Percentiles rank a stretch among this genome's conserved stretches.
phyloP scores from a whole-genome alignment of 1,140 invertebrate genomes.

The Cephus cinctus region DNA sequence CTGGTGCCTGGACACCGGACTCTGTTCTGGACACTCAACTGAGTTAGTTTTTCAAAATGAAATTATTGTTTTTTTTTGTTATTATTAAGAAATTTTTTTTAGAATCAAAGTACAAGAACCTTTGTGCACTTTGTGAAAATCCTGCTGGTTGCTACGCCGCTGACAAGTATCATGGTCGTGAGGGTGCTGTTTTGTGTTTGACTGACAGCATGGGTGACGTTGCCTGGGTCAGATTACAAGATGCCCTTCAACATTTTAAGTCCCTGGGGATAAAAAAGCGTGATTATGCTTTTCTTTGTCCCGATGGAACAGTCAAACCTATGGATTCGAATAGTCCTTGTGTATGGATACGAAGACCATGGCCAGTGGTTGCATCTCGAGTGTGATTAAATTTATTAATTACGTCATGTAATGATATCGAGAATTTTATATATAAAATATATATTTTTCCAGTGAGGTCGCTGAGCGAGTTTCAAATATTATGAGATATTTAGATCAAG shows the following conservation, averaged over 20 bases:
- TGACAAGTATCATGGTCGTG: constrained; percentile 79
- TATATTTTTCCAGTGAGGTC: constrained; percentile 50
- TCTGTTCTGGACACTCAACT: constrained; percentile 62
- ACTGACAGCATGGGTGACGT: constrained; percentile 74
- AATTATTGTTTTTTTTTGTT: too few relatives aligned
- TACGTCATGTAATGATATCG: constrained; percentile 19
- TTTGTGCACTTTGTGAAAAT: constrained; percentile 70
- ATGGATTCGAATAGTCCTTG: constrained; percentile 63
- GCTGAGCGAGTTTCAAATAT: constrained; percentile 60
- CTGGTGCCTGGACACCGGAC: constrained; percentile 78
- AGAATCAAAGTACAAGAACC: constrained; percentile 68
- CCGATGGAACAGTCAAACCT: constrained; percentile 70
- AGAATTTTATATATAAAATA: constrained; percentile 14
- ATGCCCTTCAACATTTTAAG: constrained; percentile 65
- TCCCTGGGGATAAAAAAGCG: constrained; percentile 31
- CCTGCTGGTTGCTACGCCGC: constrained; percentile 61
- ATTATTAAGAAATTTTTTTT: constrained; percentile 12
- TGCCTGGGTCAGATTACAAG: constrained; percentile 73
- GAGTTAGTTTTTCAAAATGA: too few relatives aligned
- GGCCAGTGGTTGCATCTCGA: constrained; percentile 67
- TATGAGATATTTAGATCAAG: constrained; percentile 46
- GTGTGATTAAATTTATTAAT: constrained; percentile 42
- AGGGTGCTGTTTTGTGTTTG: constrained; percentile 77
- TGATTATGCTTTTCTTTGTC: constrained; percentile 74
- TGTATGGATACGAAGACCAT: constrained; percentile 75